Evolutionary conservation across 2,888 invertebrate species (phyloP).

Genomic region (Harpalus rufipes): DNA sequence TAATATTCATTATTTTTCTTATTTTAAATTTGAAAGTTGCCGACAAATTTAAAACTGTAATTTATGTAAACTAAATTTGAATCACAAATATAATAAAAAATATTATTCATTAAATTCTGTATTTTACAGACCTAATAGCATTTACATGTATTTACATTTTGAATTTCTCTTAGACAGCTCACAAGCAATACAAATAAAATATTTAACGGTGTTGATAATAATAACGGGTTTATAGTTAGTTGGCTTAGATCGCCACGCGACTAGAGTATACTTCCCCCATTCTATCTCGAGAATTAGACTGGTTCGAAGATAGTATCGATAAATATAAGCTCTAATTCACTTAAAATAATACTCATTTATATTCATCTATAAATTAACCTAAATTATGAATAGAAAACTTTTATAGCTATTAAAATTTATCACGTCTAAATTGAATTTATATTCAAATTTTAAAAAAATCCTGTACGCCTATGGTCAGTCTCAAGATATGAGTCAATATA

Average conservation of each 20-base stretch:
- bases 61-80: slow-evolving; percentile 28
- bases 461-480: neutral
- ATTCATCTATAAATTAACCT: slow-evolving; percentile 17
- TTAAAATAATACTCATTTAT: slow-evolving; percentile 21
- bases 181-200: slow-evolving; percentile 17
- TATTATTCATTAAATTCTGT: slow-evolving; percentile 33
- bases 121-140: slow-evolving; percentile 28
- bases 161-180: slow-evolving; percentile 16
- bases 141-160: slow-evolving; percentile 38
- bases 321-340: slow-evolving; percentile 11
- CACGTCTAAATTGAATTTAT: too few relatives aligned
- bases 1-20: slow-evolving; percentile 26
- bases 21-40: slow-evolving; percentile 44
- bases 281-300: neutral
- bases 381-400: slow-evolving; percentile 9
- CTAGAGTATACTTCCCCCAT: neutral
- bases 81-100: slow-evolving; percentile 30
- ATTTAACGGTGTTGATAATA: slow-evolving; percentile 47
- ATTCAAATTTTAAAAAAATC: neutral
- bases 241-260: slow-evolving; percentile 22
- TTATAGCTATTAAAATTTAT: neutral
- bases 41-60: slow-evolving; percentile 21
- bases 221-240: slow-evolving; percentile 42
- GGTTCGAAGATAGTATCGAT: neutral
- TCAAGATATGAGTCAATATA: neutral